Percentiles rank a stretch among this genome's conserved stretches.
Evolutionary conservation across 2,797 vertebrate species (phyloP).

Genomic region (Sebastes goodei): DNA sequence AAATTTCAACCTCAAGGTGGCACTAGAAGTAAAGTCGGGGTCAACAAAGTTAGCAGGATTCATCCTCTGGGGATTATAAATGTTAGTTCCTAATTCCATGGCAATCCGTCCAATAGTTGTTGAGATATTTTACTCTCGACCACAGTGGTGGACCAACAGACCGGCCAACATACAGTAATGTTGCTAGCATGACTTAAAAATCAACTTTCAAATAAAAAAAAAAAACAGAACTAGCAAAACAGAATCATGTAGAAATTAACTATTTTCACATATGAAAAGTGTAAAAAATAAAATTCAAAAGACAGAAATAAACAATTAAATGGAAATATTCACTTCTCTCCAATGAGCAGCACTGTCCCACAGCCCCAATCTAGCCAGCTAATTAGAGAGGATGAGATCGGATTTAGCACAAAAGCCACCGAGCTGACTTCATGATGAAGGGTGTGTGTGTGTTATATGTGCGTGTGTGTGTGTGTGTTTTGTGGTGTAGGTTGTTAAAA

Average conservation of each 20-base stretch:
- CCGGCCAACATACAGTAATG: neutral
- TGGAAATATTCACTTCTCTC: slow-evolving; percentile 1
- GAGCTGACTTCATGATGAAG: neutral
- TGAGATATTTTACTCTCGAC: neutral
- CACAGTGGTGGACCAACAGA: neutral
- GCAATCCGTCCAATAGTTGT: neutral
- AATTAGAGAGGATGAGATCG: slow-evolving; percentile 26
- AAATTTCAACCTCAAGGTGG: fast-evolving
- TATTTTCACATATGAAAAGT: neutral
- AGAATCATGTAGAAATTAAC: neutral
- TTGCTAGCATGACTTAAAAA: neutral
- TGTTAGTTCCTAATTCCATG: neutral
- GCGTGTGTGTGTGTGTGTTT: neutral
- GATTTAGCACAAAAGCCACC: slow-evolving; percentile 15
- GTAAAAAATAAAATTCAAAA: neutral
- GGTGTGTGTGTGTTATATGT: neutral
- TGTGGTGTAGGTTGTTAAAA: slow-evolving; percentile 42
- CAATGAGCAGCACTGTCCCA: neutral
- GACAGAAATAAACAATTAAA: neutral
- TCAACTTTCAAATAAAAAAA: neutral
- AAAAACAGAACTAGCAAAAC: neutral
- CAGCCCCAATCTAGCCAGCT: neutral
- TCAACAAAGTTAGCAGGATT: neutral
- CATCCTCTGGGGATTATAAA: neutral
- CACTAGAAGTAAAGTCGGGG: neutral